Base-by-base conservation (phyloP, 2,113 vertebrate genomes). In the Chloebia gouldiae region DNA sequence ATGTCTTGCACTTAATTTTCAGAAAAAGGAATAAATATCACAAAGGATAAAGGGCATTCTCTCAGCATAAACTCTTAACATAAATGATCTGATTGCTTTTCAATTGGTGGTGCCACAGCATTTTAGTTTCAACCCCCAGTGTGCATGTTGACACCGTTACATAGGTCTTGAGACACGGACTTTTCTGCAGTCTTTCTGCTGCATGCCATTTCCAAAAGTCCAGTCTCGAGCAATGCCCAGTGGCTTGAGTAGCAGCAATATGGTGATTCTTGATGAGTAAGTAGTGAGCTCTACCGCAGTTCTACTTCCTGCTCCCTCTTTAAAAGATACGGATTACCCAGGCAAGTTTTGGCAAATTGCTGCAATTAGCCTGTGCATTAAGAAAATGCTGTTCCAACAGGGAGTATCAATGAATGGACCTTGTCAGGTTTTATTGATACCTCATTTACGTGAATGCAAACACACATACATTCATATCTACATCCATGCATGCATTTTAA, bases 261-360 rank as follows among this genome's bases (percentile, higher is more conserved):
- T 80, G 64, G 70, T 51, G 85, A 50, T 86, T 63, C 47, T 88
- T 31, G 54, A 88, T 69, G 37, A 91, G 47, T 33, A 79, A 88
- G 59, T 70, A 88, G 71, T 33, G 51, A 80, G 71, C 75, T 79
- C 65, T 70, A 66, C 75, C 37, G 50, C 79, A 88, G 61, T 54
- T 47, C 90, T 88, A 92, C 63, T 56, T 87, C 91, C 78, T 47
- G 50, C 76, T 42, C 54, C 30, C 75, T 54, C n/a, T 88, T 86
- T 64, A 75, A 92, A 93, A 84, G 72, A 31, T 49, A 49, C 1
- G 14, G 68, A 49, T 59, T 45, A 75, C 22, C 28, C 88, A 73
- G 51, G 72, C 92, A 90, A 91, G 64, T 88, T 88, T 64, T 88
- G 69, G 91, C 73, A 93, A 97, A 90, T 88, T 68, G 76, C n/a